A percentile compares a stretch with the other conserved stretches of the same genome.
Evolutionary conservation across 2,888 invertebrate species (phyloP).

Genomic region (Chydorus sphaericus): DNA sequence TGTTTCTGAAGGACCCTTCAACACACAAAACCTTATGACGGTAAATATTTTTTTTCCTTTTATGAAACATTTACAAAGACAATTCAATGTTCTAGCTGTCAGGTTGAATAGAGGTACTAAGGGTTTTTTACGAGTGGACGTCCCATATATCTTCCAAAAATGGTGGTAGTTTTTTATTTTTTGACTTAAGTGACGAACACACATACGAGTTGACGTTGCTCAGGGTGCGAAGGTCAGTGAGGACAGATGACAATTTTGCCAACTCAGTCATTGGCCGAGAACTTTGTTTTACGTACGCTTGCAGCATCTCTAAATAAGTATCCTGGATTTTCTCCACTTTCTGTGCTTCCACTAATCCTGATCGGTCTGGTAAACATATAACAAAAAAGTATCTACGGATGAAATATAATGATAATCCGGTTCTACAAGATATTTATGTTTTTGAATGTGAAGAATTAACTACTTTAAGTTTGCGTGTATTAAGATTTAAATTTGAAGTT

Average conservation of each 20-base stretch:
- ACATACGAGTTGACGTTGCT: conserved; percentile 95
- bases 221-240: conserved; percentile 84
- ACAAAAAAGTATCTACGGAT: too few species aligned
- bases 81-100: too few species aligned
- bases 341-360: conserved; percentile 72
- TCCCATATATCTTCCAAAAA: conserved; percentile 97
- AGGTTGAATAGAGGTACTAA: too few species aligned
- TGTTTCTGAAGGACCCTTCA: too few species aligned
- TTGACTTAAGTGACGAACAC: conserved; percentile 89
- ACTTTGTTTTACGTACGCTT: conserved; percentile 73
- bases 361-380: too few species aligned
- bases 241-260: conserved; percentile 79
- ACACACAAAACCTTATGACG: too few species aligned
- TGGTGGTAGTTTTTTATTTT: conserved; percentile 87
- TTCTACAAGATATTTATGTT: too few species aligned
- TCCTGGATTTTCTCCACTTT: conserved; percentile 93
- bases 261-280: conserved; percentile 65
- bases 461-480: too few species aligned
- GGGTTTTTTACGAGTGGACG: conserved; percentile 36
- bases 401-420: too few species aligned
- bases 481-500: not conserved
- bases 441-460: too few species aligned
- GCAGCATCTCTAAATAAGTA: conserved; percentile 82
- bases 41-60: too few species aligned
- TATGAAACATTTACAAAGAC: too few species aligned